Conservation (phyloP, 2,888 invertebrate species). For the Unio pictorum region DNA sequence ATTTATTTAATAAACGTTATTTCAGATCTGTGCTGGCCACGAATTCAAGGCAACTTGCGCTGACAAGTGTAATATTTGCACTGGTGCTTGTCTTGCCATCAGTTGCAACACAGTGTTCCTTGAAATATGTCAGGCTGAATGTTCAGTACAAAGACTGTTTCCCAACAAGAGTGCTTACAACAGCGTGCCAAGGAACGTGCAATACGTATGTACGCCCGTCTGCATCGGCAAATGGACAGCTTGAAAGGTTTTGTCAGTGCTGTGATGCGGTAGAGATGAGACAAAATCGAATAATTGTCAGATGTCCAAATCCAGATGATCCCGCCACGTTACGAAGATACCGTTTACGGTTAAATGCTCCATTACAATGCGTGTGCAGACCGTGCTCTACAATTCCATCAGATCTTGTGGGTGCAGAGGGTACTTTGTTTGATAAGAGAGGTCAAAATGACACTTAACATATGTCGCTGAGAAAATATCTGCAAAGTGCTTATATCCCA, state of each 20-base stretch:
- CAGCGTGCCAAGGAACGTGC: slow-evolving; percentile 24
- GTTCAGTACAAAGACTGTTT: slow-evolving; percentile 17
- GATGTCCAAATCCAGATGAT: slow-evolving; percentile 9
- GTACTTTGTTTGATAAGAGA: background rate
- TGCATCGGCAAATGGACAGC: slow-evolving; percentile 10
- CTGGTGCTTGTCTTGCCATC: no score
- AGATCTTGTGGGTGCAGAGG: slow-evolving; percentile 18
- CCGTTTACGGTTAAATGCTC: slow-evolving; percentile 11
- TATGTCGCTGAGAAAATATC: no score
- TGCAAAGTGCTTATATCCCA: no score
- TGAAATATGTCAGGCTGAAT: background rate
- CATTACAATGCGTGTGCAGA: slow-evolving; percentile 21
- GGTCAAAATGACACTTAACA: background rate
- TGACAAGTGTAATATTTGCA: no score
- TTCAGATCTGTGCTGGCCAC: no score
- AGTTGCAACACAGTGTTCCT: slow-evolving; percentile 7
- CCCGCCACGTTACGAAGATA: slow-evolving; percentile 6
- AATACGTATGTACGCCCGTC: slow-evolving; percentile 25
- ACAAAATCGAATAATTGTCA: slow-evolving; percentile 4
- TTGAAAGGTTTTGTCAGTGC: slow-evolving; percentile 30
- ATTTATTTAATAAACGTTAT: no score
- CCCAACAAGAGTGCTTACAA: slow-evolving; percentile 8
- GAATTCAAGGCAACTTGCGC: no score
- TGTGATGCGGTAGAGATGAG: slow-evolving; percentile 16
- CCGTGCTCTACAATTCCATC: slow-evolving; percentile 18